These are phyloP conservation scores for Melinaea menophilus DNA, from an alignment of 2,888 invertebrate species.

Conservation along the genomic window DNA sequence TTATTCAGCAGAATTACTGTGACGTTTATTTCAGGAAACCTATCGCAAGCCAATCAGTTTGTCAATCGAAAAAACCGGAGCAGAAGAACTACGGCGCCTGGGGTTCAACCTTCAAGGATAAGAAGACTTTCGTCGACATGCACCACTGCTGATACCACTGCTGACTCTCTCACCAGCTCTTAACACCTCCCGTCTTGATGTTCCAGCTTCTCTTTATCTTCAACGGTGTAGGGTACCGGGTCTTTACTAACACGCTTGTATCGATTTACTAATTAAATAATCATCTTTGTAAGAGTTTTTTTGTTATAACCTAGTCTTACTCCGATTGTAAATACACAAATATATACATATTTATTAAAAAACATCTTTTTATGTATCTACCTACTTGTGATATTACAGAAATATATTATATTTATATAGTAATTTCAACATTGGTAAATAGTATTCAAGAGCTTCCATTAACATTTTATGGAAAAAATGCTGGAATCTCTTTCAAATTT, in stretches of 20 bases:
- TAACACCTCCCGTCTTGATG: slow-evolving; percentile 27
- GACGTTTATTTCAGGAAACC: slow-evolving; percentile 50
- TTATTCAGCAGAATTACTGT: background rate
- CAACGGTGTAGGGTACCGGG: slow-evolving; percentile 39
- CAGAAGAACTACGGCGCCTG: slow-evolving; percentile 80
- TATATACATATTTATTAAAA: slow-evolving; percentile 3
- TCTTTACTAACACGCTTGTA: slow-evolving; percentile 48
- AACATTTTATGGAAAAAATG: background rate
- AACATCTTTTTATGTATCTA: background rate
- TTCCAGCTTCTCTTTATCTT: slow-evolving; percentile 35
- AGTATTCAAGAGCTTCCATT: background rate
- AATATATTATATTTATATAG: background rate
- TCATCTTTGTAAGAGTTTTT: slow-evolving; percentile 41
- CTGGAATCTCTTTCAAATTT: background rate
- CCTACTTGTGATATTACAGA: background rate
- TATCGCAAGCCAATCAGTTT: slow-evolving; percentile 47
- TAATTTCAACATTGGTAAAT: background rate
- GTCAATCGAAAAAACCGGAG: slow-evolving; percentile 59
- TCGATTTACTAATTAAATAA: slow-evolving; percentile 50
- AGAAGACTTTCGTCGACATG: slow-evolving; percentile 84
- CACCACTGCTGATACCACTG: slow-evolving; percentile 76
- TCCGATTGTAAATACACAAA: background rate
- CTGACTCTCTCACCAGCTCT: slow-evolving; percentile 41
- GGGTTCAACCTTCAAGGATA: slow-evolving; percentile 86
- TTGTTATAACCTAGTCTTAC: slow-evolving; percentile 34